Evolutionary conservation across 2,113 vertebrate genomes (phyloP).

Genomic region (Butorides virescens): DNA sequence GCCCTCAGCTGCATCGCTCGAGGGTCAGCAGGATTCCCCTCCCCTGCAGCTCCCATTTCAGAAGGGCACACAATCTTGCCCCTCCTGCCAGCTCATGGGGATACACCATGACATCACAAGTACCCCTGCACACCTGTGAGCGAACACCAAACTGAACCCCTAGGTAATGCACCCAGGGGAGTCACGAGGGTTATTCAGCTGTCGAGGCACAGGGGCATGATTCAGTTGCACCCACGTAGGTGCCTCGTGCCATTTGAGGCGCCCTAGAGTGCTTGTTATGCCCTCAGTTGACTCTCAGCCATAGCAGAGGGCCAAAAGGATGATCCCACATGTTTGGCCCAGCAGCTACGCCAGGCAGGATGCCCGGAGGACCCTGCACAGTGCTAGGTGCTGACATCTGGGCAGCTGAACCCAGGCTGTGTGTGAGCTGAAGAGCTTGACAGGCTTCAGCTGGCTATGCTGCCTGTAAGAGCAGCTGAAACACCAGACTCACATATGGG

Average conservation of each 20-base stretch:
- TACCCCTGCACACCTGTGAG: background rate
- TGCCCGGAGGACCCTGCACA: rapidly evolving
- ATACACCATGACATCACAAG: background rate
- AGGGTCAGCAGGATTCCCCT: background rate
- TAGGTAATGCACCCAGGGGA: rapidly evolving
- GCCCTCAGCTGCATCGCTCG: rapidly evolving
- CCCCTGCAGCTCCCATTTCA: background rate
- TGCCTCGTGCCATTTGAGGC: background rate
- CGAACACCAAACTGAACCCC: background rate
- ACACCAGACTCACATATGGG: background rate
- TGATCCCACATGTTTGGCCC: background rate
- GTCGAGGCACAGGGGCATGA: rapidly evolving
- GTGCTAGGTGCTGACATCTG: background rate
- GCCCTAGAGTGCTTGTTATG: background rate
- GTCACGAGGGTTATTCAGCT: background rate
- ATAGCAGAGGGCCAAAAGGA: background rate
- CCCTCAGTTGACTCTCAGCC: background rate
- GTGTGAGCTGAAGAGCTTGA: background rate
- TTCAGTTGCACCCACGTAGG: rapidly evolving
- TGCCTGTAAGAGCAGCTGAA: background rate
- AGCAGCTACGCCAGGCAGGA: background rate
- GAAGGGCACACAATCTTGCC: background rate
- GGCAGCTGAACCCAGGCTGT: background rate
- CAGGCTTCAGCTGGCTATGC: background rate
- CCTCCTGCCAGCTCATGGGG: background rate